Base-by-base conservation (phyloP, 2,113 vertebrate genomes). In the Puntigrus tetrazona region DNA sequence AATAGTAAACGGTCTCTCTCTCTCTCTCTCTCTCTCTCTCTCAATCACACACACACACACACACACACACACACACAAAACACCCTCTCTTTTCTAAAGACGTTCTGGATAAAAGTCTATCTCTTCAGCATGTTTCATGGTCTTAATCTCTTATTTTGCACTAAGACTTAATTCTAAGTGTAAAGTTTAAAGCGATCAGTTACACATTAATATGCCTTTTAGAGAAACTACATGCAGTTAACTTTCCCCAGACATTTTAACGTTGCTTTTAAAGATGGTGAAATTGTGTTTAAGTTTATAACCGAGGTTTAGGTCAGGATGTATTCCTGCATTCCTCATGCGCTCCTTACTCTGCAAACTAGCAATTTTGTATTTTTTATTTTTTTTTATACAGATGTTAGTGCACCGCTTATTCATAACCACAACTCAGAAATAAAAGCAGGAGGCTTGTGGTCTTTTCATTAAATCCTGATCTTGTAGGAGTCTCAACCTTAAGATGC, bases 1-100 rank as follows among this genome's bases (percentile, higher is more conserved):
- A 47, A 63, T 61, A 77, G 29, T 77, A 91, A 90, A 85, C 87
- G 83, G 1, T 3, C 69, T 76, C 84, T 83, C 84, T 83, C 73
- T 89, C 69, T 81, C 22, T 31, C 77, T 88, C 78, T 59, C 78
- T 85, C 88, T 85, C 85, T 61, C 67, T 34, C 45, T 41, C 8
- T 10, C 74, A 18, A 18, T 55, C 20, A 14, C 41, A 55, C n/a
- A n/a, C 76, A n/a, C 52, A 38, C 76, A 38, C 18, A 25, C 50
- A 31, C 59, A 34, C 55, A 61, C 36, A 59, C 50, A n/a, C 50
- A 36, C 10, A 6, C 20, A 18, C 16, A 22, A 7, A 34, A 38
- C 16, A 4, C 34, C 1, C 36, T 8, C 18, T 70, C 7, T 45
- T 73, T 36, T 69, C 18, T 69, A 8, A 69, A 69, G 18, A 69